Conservation (phyloP, 2,888 invertebrate species). For the Seira sanloemensis region DNA sequence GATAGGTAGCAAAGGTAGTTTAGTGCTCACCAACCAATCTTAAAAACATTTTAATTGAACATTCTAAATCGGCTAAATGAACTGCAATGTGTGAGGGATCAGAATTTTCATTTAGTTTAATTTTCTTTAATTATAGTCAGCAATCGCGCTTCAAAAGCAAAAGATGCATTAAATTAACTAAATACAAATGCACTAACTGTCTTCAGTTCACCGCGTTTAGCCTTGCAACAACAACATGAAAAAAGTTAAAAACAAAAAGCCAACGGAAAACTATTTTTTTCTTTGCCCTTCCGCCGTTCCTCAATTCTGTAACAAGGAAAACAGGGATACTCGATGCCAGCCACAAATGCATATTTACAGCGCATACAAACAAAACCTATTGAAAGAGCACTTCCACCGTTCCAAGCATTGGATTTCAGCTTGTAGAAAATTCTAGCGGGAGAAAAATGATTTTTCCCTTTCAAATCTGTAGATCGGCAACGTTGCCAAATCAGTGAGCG, state of each 20-base stretch:
- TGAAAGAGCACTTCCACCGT: not conserved
- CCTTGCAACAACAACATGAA: not conserved
- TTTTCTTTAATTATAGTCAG: too few species aligned
- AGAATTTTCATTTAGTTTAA: too few species aligned
- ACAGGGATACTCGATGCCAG: not conserved
- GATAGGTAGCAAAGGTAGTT: too few species aligned
- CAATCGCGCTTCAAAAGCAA: too few species aligned
- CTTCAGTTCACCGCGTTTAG: too few species aligned
- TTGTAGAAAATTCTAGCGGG: constrained; percentile 45
- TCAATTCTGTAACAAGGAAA: not conserved
- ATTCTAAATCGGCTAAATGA: too few species aligned
- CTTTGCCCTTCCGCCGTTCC: not conserved
- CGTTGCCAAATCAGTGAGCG: constrained; percentile 36
- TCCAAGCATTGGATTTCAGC: constrained; percentile 22
- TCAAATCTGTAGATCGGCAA: constrained; percentile 28
- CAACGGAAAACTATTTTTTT: constrained; percentile 25
- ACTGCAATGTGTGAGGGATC: too few species aligned
- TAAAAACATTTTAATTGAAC: too few species aligned
- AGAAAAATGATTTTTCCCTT: not conserved
- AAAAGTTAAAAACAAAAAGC: constrained; percentile 11
- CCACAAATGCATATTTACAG: not conserved
- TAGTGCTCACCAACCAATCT: too few species aligned
- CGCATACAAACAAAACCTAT: not conserved
- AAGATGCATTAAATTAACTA: too few species aligned
- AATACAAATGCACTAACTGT: too few species aligned